Evolutionary conservation across 2,797 vertebrate genomes (phyloP).

Genomic region (Pelobates cultripes): DNA sequence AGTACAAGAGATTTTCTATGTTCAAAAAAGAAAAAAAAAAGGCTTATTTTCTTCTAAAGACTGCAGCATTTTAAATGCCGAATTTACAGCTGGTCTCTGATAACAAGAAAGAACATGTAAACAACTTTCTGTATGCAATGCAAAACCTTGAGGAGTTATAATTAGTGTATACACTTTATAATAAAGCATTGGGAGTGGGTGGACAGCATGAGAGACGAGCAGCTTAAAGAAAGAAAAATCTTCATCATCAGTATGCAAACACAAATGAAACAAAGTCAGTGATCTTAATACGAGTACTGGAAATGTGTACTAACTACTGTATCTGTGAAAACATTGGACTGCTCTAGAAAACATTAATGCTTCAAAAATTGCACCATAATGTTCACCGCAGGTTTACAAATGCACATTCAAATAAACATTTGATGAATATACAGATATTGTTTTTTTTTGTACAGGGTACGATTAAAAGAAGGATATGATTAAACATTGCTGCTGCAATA

Average conservation of each 20-base stretch:
- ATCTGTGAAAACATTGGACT: background rate
- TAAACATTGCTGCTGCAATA: too few species aligned
- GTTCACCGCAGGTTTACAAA: too few species aligned
- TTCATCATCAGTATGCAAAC: background rate
- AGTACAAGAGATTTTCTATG: background rate
- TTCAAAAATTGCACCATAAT: too few species aligned
- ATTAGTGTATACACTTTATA: slow-evolving; percentile 3
- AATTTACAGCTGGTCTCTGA: background rate
- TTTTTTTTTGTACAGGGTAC: too few species aligned
- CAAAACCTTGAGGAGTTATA: background rate
- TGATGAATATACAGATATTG: too few species aligned
- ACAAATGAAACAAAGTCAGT: background rate
- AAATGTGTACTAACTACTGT: too few species aligned
- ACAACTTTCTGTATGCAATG: background rate
- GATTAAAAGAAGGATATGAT: too few species aligned
- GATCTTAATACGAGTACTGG: background rate
- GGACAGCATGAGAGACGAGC: background rate
- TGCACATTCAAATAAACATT: too few species aligned
- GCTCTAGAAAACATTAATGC: background rate
- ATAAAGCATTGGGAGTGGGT: background rate
- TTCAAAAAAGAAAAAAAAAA: background rate
- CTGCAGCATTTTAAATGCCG: background rate
- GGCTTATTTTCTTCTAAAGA: background rate
- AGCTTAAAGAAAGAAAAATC: background rate
- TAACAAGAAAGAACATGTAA: background rate